These are phyloP conservation scores for Exephanes ischioxanthus DNA, from an alignment of 2,888 invertebrate species.

Conservation along the genomic window DNA sequence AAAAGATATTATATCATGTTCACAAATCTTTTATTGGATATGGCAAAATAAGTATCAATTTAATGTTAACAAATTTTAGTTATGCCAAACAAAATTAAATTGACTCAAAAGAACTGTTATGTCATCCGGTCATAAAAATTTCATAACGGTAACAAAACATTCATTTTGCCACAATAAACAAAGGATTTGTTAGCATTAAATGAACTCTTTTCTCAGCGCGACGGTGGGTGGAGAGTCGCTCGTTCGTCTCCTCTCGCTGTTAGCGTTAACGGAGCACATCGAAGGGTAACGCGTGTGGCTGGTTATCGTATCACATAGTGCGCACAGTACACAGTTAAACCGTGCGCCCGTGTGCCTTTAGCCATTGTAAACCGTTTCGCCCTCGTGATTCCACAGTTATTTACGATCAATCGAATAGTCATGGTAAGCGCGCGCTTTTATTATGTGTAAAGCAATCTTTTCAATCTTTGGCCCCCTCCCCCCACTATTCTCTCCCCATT, in stretches of 20 bases:
- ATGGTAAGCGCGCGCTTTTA: constrained; percentile 58
- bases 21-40: no score
- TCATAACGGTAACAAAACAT: constrained; percentile 56
- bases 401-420: constrained; percentile 61
- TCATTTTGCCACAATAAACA: background rate
- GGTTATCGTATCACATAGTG: constrained; percentile 10
- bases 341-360: constrained; percentile 26
- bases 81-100: no score
- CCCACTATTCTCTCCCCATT: constrained; percentile 46
- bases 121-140: no score
- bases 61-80: no score
- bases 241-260: constrained; percentile 51
- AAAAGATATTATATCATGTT: no score
- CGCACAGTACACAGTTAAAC: constrained; percentile 2
- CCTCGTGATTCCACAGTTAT: constrained; percentile 61
- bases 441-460: constrained; percentile 68
- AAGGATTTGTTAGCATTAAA: constrained; percentile 42
- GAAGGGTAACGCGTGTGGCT: constrained; percentile 49
- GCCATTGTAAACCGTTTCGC: constrained; percentile 61
- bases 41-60: no score
- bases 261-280: constrained; percentile 63
- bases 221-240: constrained; percentile 50
- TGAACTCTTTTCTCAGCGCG: constrained; percentile 58
- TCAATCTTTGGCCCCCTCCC: constrained; percentile 47
- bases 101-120: no score